These are phyloP conservation scores for Maconellicoccus hirsutus DNA, from an alignment of 1,140 invertebrate species.

Conservation along the genomic window DNA sequence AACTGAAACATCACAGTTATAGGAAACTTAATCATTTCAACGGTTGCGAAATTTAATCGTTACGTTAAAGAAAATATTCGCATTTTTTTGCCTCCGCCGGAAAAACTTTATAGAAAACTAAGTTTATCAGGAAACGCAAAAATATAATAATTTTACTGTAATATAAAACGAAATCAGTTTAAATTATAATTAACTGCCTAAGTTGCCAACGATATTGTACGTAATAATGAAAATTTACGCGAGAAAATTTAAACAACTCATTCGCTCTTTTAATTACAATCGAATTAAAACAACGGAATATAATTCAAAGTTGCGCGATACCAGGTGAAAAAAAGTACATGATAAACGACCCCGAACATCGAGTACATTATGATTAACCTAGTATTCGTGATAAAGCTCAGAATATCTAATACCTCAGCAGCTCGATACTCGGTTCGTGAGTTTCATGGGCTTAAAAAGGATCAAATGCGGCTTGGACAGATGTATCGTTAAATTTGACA, in stretches of 20 bases:
- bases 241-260: constrained; percentile 4
- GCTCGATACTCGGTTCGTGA: no score
- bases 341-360: no score
- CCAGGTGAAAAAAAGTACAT: background rate
- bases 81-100: no score
- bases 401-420: no score
- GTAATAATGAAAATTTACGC: constrained; percentile 5
- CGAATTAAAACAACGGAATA: background rate
- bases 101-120: background rate
- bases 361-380: no score
- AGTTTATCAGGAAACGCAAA: background rate
- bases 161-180: background rate
- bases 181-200: constrained; percentile 3
- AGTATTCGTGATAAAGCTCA: no score
- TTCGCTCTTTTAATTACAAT: constrained; percentile 9
- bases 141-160: background rate
- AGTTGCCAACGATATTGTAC: background rate
- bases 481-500: no score
- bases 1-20: background rate
- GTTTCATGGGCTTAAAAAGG: no score
- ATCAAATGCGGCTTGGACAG: no score
- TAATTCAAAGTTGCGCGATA: background rate
- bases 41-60: background rate
- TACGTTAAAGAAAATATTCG: background rate
- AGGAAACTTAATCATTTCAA: background rate